Conservation (phyloP, 2,797 vertebrate species). For the Macrochelys suwanniensis region DNA sequence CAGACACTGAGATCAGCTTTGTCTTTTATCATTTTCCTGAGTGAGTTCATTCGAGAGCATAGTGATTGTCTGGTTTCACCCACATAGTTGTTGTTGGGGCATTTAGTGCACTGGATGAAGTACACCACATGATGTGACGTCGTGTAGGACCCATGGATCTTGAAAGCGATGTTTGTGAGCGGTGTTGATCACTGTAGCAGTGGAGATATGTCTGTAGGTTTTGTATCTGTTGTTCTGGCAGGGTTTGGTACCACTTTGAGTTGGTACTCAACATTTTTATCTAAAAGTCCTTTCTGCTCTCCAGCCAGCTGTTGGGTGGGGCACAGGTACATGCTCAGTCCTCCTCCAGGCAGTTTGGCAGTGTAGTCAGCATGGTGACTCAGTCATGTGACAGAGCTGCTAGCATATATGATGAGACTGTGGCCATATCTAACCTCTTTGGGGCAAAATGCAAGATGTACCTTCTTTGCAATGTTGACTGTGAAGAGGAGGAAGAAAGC, state of each 20-base stretch:
- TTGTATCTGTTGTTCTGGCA: too few relatives aligned
- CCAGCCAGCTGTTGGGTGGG: not conserved
- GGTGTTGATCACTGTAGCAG: not conserved
- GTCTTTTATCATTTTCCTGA: not conserved
- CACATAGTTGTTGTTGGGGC: not conserved
- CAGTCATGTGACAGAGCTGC: not conserved
- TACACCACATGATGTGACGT: not conserved
- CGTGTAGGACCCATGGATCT: not conserved
- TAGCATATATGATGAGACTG: rapidly evolving
- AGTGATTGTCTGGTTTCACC: not conserved
- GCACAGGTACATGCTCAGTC: not conserved
- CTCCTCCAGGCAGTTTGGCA: not conserved
- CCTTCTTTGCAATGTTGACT: not conserved
- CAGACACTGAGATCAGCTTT: not conserved
- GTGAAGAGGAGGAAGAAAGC: not conserved
- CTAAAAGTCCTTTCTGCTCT: not conserved
- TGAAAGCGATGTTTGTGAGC: not conserved
- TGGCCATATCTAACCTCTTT: not conserved
- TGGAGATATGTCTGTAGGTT: too few relatives aligned
- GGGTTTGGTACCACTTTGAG: too few relatives aligned
- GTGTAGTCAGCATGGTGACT: not conserved
- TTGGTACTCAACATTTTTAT: not conserved
- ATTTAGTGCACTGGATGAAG: not conserved
- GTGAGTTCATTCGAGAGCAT: not conserved
- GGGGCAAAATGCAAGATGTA: not conserved